Evolutionary conservation across 2,888 invertebrate genomes (phyloP).

Genomic region (Drosophila bunnanda): DNA sequence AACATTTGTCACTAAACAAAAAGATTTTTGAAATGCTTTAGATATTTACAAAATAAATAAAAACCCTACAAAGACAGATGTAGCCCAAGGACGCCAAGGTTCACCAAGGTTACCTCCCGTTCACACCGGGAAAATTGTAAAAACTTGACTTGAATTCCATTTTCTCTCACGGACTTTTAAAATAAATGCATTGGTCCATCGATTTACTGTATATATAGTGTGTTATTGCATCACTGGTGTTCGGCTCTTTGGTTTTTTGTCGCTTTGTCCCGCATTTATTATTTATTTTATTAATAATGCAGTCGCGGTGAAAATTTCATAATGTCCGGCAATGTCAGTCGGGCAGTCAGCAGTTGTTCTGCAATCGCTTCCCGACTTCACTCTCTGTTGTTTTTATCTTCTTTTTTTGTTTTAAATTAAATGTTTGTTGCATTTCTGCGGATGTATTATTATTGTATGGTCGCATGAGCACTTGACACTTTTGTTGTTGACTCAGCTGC

Average conservation of each 20-base stretch:
- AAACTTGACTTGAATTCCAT: neutral
- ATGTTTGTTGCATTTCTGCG: constrained; percentile 30
- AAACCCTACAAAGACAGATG: too few relatives aligned
- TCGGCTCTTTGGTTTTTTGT: constrained; percentile 3
- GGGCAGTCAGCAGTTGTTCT: constrained; percentile 29
- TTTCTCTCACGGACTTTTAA: neutral
- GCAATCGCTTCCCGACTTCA: constrained; percentile 10
- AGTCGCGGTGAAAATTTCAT: constrained; percentile 64
- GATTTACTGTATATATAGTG: neutral
- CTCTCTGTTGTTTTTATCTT: constrained; percentile 7
- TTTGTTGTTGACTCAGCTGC: constrained; percentile 45
- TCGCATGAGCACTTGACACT: constrained; percentile 18
- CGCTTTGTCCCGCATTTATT: constrained; percentile 56
- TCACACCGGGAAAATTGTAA: too few relatives aligned
- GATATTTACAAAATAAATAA: too few relatives aligned
- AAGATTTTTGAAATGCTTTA: too few relatives aligned
- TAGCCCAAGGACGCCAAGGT: too few relatives aligned
- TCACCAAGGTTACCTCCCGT: too few relatives aligned
- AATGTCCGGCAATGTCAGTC: constrained; percentile 57
- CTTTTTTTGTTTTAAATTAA: constrained; percentile 5
- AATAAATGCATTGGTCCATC: neutral
- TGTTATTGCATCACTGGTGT: neutral
- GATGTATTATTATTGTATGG: constrained; percentile 28
- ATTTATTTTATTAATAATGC: constrained; percentile 72
- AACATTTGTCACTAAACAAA: too few relatives aligned